Evolutionary conservation across 2,797 vertebrate genomes (phyloP), one percentile per base, ranked within the genome.

Genomic region (Pitangus sulphuratus): DNA sequence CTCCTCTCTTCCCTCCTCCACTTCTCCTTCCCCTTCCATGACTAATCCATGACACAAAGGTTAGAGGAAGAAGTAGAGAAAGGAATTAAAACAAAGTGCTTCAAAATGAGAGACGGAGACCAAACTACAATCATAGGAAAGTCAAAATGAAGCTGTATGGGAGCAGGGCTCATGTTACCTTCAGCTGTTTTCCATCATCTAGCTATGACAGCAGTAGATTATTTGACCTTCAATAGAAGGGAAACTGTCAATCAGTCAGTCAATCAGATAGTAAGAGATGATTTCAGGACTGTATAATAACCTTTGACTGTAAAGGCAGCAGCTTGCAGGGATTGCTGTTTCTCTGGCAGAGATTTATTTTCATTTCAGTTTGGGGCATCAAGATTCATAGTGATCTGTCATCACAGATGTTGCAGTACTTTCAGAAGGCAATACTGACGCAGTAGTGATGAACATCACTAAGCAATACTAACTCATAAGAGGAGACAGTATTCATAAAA

Each of bases 21-120:
- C 44, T 76, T 62, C 60, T 71, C 30, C 69, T 76, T 71, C 62
- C 30, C 45, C 12, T 86, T 31, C 54, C 26, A 6, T 95, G 93
- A 93, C 83, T 94, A 88, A 96, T 60, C 58, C 25, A 13, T 76
- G 62, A 33, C 72, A 95, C 50, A 95, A 61, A 90, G 83, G 81
- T 94, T 81, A 76, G 20, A 47, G 77, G 22, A 70, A 72, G 69
- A 78, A 65, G 42, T 18, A 85, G 15, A 78, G 58, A 78, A 83
- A 80, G 35, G 45, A 78, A 78, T 86, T 86, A 76, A 92, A 86
- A 28, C 5, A 26, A 91, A 91, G 53, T 4, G 2, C 60, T 74
- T 39, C 69, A 44, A 84, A 91, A 84, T 57, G 42, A 10, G 48
- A 81, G 47, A 61, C n/a, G 75, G 7, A 93, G 90, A 54, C 19